These are phyloP conservation scores for Yasuhikotakia modesta DNA, from an alignment of 2,797 vertebrate species.

Conservation along the genomic window DNA sequence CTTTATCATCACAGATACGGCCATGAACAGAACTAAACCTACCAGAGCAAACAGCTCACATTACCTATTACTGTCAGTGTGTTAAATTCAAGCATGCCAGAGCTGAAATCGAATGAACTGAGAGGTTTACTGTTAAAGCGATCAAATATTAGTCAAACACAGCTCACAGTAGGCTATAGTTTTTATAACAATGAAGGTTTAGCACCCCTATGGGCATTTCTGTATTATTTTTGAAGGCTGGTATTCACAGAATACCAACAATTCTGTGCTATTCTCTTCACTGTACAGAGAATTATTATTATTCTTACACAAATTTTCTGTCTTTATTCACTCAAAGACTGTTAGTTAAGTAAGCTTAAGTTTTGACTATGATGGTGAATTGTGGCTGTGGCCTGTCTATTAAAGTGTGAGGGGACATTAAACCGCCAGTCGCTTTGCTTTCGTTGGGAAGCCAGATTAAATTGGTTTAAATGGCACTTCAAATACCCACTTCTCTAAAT, in stretches of 20 bases:
- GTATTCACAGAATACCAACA: not conserved
- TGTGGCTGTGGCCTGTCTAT: too few species aligned
- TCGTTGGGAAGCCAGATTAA: too few species aligned
- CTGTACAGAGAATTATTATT: not conserved
- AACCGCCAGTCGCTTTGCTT: too few species aligned
- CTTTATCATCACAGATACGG: not conserved
- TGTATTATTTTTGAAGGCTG: conserved; percentile 46
- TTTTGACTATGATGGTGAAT: too few species aligned
- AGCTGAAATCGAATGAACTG: conserved; percentile 27
- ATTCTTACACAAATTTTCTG: not conserved
- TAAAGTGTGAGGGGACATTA: too few species aligned
- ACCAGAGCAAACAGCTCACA: not conserved
- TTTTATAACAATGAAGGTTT: conserved; percentile 6
- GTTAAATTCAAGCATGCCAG: conserved; percentile 24
- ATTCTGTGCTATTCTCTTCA: not conserved
- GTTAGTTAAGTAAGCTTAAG: too few species aligned
- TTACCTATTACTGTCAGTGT: conserved; percentile 5
- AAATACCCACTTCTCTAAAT: too few species aligned
- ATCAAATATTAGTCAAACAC: conserved; percentile 11
- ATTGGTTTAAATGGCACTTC: too few species aligned
- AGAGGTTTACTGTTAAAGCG: conserved; percentile 20
- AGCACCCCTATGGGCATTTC: not conserved
- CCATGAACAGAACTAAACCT: conserved; percentile 11
- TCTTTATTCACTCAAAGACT: not conserved
- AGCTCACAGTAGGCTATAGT: not conserved